These are phyloP conservation scores for Lagocephalus sceleratus DNA, from an alignment of 2,797 vertebrate species.

Conservation along the genomic window DNA sequence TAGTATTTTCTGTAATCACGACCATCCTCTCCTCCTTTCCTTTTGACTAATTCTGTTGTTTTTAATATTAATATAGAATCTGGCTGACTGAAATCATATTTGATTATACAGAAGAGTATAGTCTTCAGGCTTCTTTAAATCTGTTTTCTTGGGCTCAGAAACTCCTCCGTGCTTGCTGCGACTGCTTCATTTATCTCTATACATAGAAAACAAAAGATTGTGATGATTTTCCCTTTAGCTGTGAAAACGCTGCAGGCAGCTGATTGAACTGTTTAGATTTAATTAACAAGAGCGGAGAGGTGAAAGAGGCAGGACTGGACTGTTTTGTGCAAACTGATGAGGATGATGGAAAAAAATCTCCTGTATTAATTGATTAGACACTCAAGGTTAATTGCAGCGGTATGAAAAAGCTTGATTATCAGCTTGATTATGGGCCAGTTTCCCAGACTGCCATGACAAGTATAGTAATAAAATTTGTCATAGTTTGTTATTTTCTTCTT, in stretches of 20 bases:
- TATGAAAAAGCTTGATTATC: slow-evolving; percentile 41
- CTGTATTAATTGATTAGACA: slow-evolving; percentile 42
- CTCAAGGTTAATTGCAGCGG: slow-evolving; percentile 42
- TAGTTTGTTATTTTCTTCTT: too few species aligned
- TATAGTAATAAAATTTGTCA: too few species aligned
- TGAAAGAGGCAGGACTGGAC: slow-evolving; percentile 16
- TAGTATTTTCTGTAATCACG: slow-evolving; percentile 6
- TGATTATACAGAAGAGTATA: background rate
- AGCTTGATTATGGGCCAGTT: slow-evolving; percentile 33
- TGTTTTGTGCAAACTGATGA: slow-evolving; percentile 19
- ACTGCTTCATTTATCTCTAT: background rate
- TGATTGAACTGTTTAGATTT: slow-evolving; percentile 45
- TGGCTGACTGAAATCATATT: background rate
- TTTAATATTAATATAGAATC: too few species aligned
- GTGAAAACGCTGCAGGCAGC: slow-evolving; percentile 18
- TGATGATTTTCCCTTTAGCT: slow-evolving; percentile 17
- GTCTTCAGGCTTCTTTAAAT: background rate
- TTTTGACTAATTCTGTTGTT: background rate
- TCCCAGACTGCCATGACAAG: slow-evolving; percentile 29
- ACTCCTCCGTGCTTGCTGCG: background rate
- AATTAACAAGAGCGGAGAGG: slow-evolving; percentile 38
- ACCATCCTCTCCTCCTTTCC: slow-evolving; percentile 4
- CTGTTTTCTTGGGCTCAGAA: background rate
- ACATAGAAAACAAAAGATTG: background rate
- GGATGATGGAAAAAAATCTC: slow-evolving; percentile 25